These are phyloP conservation scores for Hydraecia micacea DNA, from an alignment of 2,888 invertebrate genomes.

Conservation along the genomic window DNA sequence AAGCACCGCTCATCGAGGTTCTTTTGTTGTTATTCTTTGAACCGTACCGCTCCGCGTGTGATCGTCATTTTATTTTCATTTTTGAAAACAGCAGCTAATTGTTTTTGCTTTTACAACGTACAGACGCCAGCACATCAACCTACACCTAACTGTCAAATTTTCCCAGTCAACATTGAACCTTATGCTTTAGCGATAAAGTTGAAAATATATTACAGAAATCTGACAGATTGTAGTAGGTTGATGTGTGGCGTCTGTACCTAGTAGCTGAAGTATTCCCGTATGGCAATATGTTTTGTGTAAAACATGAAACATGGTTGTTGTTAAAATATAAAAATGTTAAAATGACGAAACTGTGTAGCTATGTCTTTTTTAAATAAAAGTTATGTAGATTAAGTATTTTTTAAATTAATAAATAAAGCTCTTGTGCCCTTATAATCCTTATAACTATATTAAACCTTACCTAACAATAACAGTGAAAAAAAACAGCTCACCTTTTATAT, in stretches of 20 bases:
- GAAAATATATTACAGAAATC: too few relatives aligned
- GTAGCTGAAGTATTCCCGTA: too few relatives aligned
- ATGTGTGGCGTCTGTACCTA: too few relatives aligned
- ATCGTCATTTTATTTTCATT: constrained; percentile 35
- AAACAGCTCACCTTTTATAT: constrained; percentile 50
- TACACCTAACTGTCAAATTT: too few relatives aligned
- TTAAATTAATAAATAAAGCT: background rate
- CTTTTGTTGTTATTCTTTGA: constrained; percentile 60
- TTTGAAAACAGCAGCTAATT: constrained; percentile 28
- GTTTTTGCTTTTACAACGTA: constrained; percentile 19
- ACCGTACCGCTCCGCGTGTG: constrained; percentile 44
- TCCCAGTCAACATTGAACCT: too few relatives aligned
- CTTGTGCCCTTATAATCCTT: background rate
- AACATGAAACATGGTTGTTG: background rate
- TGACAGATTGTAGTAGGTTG: too few relatives aligned
- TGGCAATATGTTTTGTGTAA: background rate
- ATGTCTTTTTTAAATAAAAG: background rate
- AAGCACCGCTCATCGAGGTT: constrained; percentile 39
- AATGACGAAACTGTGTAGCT: background rate
- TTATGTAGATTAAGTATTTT: background rate
- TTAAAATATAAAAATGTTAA: background rate
- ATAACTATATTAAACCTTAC: background rate
- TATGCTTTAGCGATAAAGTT: too few relatives aligned
- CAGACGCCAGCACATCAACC: too few relatives aligned
- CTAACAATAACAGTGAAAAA: background rate